Conservation (phyloP, 2,888 invertebrate species). For the Syrphus vitripennis region DNA sequence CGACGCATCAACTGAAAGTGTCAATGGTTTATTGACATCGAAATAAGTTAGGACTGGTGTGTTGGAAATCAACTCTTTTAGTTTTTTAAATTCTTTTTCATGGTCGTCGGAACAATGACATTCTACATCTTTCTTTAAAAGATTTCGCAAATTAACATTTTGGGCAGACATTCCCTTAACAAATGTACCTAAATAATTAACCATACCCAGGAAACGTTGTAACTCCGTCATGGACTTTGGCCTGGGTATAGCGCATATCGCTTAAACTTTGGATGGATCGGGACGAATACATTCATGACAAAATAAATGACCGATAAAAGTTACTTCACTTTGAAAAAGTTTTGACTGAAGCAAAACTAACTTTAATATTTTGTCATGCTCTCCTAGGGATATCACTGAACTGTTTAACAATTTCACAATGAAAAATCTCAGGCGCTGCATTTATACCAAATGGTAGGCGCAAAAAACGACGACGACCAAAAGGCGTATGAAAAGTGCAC, state of each 20-base stretch:
- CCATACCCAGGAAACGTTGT: slow-evolving; percentile 66
- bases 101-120: slow-evolving; percentile 52
- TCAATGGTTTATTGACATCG: slow-evolving; percentile 9
- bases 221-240: slow-evolving; percentile 55
- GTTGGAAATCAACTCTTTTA: slow-evolving; percentile 12
- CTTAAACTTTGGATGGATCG: slow-evolving; percentile 37
- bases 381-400: slow-evolving; percentile 67
- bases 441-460: slow-evolving; percentile 3
- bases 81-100: slow-evolving; percentile 4
- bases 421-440: slow-evolving; percentile 65
- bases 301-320: slow-evolving; percentile 44
- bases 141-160: slow-evolving; percentile 51
- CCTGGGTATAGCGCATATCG: slow-evolving; percentile 29
- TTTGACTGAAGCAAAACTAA: slow-evolving; percentile 3
- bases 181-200: slow-evolving; percentile 71
- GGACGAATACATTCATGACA: slow-evolving; percentile 21
- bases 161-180: slow-evolving; percentile 67
- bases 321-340: slow-evolving; percentile 22
- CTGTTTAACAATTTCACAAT: slow-evolving; percentile 57
- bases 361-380: slow-evolving; percentile 27
- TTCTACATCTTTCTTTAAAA: slow-evolving; percentile 40
- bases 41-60: slow-evolving; percentile 7
- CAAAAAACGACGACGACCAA: slow-evolving; percentile 2
- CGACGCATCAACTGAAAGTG: slow-evolving; percentile 22
- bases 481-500: slow-evolving; percentile 17